Evolutionary conservation across 2,113 vertebrate species (phyloP).

Genomic region (Sapayoa aenigma): DNA sequence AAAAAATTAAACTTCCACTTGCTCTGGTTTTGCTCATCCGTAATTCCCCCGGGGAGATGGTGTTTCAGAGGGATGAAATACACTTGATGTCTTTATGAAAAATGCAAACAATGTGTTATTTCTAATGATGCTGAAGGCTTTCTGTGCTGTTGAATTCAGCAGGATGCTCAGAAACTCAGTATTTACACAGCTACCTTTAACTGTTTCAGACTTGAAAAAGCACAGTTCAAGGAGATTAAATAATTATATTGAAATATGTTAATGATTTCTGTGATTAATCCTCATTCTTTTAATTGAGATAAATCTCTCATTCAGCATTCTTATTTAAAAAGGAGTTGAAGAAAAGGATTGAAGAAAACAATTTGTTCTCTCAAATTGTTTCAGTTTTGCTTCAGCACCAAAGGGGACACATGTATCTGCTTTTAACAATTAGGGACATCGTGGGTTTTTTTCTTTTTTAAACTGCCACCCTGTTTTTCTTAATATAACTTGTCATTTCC

Average conservation of each 20-base stretch:
- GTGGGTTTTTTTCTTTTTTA: not conserved
- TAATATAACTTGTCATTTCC: conserved; percentile 44
- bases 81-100: conserved; percentile 61
- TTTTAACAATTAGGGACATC: not conserved
- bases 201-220: not conserved
- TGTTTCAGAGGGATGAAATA: conserved; percentile 51
- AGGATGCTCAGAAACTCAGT: not conserved
- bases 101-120: conserved; percentile 57
- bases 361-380: not conserved
- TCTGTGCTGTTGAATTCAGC: not conserved
- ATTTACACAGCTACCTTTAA: not conserved
- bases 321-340: not conserved
- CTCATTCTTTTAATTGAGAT: not conserved
- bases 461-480: conserved; percentile 4
- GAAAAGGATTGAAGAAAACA: too few species aligned
- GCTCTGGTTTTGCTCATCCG: conserved; percentile 60
- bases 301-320: not conserved
- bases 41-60: conserved; percentile 13
- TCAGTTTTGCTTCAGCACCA: not conserved
- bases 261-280: not conserved
- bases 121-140: not conserved
- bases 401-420: not conserved
- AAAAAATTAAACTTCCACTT: conserved; percentile 58
- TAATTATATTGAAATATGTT: not conserved
- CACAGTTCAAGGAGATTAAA: not conserved